Evolutionary conservation across 2,797 vertebrate species (phyloP).

Genomic region (Phrynocephalus guinanensis): DNA sequence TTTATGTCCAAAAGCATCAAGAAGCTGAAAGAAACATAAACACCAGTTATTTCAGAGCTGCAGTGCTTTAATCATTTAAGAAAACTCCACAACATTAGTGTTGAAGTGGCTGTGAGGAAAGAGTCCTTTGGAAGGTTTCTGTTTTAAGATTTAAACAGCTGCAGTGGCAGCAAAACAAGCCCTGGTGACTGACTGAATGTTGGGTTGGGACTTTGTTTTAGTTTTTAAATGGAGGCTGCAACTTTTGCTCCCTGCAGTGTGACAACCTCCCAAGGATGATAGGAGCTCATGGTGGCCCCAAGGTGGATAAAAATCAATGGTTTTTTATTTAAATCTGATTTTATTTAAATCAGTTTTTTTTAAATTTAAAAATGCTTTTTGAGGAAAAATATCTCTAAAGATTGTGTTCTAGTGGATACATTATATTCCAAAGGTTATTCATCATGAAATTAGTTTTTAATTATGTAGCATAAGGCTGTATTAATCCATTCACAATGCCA

Average conservation of each 20-base stretch:
- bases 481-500: no score
- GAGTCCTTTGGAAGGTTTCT: not conserved
- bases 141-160: not conserved
- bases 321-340: no score
- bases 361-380: no score
- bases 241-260: not conserved
- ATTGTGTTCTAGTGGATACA: no score
- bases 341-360: no score
- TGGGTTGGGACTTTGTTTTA: not conserved
- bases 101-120: not conserved
- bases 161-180: not conserved
- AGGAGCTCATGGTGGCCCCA: no score
- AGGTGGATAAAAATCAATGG: no score
- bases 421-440: no score
- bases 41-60: not conserved
- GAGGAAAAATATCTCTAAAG: no score
- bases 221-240: not conserved
- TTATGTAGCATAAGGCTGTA: no score
- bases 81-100: not conserved
- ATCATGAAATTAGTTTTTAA: no score
- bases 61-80: no score
- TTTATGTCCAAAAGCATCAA: slow-evolving; percentile 98
- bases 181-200: not conserved
- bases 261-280: not conserved
- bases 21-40: slow-evolving; percentile 81